Percentiles rank a stretch among this genome's conserved stretches.
Evolutionary conservation across 2,888 invertebrate species (phyloP).

Genomic region (Stramonita haemastoma): DNA sequence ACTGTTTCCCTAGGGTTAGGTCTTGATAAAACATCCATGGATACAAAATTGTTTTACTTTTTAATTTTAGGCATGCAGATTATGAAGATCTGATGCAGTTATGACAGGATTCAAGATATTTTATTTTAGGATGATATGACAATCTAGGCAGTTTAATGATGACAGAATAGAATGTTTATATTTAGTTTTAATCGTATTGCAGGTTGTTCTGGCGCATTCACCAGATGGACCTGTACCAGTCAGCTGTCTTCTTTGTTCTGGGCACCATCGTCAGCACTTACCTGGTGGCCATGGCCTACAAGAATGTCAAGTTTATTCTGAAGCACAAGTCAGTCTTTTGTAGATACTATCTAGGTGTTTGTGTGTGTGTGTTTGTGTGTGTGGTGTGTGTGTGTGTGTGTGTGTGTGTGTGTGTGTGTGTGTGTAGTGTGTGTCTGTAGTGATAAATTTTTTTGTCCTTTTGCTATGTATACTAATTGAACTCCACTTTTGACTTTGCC

Average conservation of each 20-base stretch:
- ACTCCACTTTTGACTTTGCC: too few species aligned
- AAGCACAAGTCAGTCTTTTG: constrained; percentile 85
- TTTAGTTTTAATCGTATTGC: neutral
- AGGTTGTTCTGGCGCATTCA: constrained; percentile 99
- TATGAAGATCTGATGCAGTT: too few species aligned
- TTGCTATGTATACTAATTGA: too few species aligned
- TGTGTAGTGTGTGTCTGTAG: constrained; percentile 3
- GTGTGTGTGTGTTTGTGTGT: neutral
- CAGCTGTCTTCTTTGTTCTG: constrained; percentile 89
- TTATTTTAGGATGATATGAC: too few species aligned
- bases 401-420: constrained; percentile 9
- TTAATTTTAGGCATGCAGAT: too few species aligned
- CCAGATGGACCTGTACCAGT: constrained; percentile 92
- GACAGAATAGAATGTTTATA: too few species aligned
- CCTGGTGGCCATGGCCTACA: constrained; percentile 95
- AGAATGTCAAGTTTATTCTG: constrained; percentile 97
- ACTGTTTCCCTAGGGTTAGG: too few species aligned
- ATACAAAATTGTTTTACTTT: too few species aligned
- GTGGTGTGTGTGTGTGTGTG: neutral
- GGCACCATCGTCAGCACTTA: constrained; percentile 94
- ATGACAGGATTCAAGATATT: too few species aligned
- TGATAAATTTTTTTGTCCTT: neutral
- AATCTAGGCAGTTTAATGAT: too few species aligned
- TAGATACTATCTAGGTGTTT: neutral
- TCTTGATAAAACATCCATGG: too few species aligned